Base-by-base conservation (phyloP, 2,113 vertebrate species). In the Chaetops frenatus region DNA sequence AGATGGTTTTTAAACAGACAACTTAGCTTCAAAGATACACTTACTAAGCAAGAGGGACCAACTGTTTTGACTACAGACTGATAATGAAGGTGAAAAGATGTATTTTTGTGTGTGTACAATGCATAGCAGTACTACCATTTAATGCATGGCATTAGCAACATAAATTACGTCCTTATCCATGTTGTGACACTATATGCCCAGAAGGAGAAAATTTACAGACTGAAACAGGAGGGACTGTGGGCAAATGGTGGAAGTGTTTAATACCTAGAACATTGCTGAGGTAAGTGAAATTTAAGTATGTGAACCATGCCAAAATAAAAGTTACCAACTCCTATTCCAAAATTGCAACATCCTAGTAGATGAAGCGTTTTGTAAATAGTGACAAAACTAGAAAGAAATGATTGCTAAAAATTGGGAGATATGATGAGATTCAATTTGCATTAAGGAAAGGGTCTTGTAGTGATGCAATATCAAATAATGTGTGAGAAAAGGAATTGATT, bases 391-490 rank as follows among this genome's bases (percentile, higher is more conserved):
- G 31, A 42, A 77, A 72, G 65, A 77, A 54, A 58, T 3, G 1
- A 40, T 13, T 45, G n/a, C 4, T 40, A 3, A 9, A n/a, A 8
- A 6, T 22, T 40, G 36, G 10, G 36, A 71, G n/a, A 4, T 57
- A 14, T 3, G 29, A 33, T 50, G 31, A 0, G 1, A 21, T 24
- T 42, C 6, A 5, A 6, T 22, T 23, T 44, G 10, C 9, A 1
- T 47, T 8, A 65, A 73, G 50, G 12, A 23, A 10, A 17, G 23
- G 33, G 19, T 78, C 33, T 10, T 2, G 10, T 28, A 56, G 14
- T 33, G 9, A 36, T 45, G 19, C 10, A 22, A 6, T 36, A 15
- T 62, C 27, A 74, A 62, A 45, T 64, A 4, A 25, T 12, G 9
- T 61, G 24, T 54, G 58, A 65, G 42, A 74, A 57, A 51, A 64